phyloP scores from a whole-genome alignment of 1,140 invertebrate species.

The Drosophila persimilis region DNA sequence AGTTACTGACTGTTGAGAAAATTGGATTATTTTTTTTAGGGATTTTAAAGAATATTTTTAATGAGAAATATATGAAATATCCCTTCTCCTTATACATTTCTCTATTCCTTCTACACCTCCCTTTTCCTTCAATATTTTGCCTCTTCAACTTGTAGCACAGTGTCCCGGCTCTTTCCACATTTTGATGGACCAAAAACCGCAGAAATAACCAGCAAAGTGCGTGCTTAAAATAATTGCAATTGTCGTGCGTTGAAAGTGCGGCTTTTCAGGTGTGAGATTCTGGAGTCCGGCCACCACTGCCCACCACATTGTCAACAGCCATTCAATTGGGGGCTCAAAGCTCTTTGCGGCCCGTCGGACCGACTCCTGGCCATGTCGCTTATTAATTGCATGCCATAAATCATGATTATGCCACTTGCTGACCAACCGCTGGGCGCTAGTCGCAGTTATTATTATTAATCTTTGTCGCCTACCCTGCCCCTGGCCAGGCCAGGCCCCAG shows the following conservation, averaged over 20 bases:
- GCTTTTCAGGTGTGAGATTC: constrained; percentile 26
- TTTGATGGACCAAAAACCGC: constrained; percentile 51
- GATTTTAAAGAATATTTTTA: too few species aligned
- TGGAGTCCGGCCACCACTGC: not conserved
- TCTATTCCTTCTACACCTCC: too few species aligned
- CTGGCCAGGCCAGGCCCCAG: constrained; percentile 9
- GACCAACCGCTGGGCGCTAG: constrained; percentile 74
- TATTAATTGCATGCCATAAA: constrained; percentile 81
- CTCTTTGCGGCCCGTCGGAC: not conserved
- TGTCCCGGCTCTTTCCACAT: constrained; percentile 3
- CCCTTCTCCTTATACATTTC: not conserved
- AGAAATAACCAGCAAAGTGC: constrained; percentile 54
- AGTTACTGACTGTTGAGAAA: too few species aligned
- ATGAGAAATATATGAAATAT: too few species aligned
- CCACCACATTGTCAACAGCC: constrained; percentile 59
- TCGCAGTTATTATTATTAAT: constrained; percentile 81
- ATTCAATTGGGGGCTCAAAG: constrained; percentile 66
- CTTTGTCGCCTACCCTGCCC: constrained; percentile 64
- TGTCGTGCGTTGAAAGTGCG: constrained; percentile 23
- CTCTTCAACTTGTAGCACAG: constrained; percentile 5
- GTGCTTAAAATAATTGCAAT: constrained; percentile 72
- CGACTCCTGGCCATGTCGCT: constrained; percentile 51
- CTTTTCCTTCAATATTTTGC: not conserved
- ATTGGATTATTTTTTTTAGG: too few species aligned
- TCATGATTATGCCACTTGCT: constrained; percentile 80